Conservation (phyloP, 2,797 vertebrate species). For the Myioborus melanocephalus region DNA sequence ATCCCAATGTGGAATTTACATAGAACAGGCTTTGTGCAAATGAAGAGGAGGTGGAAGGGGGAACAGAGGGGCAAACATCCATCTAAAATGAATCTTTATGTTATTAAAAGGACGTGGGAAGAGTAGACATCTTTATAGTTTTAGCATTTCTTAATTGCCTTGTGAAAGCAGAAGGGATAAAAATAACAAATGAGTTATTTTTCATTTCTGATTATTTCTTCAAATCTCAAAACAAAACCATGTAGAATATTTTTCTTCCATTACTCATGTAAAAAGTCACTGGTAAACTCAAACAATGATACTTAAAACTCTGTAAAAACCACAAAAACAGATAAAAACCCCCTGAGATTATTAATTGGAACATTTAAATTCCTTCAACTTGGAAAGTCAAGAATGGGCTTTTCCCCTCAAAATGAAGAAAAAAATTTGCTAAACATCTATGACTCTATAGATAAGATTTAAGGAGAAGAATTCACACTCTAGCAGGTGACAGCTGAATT, state of each 20-base stretch:
- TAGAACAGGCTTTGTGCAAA: background rate
- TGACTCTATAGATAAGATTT: background rate
- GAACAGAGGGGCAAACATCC: background rate
- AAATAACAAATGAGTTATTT: background rate
- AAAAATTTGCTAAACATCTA: background rate
- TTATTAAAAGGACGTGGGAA: background rate
- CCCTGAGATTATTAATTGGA: background rate
- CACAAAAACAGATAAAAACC: background rate
- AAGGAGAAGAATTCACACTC: background rate
- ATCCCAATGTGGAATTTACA: background rate
- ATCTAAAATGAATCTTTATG: background rate
- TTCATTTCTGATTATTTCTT: background rate
- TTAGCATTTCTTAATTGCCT: background rate
- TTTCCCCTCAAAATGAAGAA: background rate
- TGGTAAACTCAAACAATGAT: background rate
- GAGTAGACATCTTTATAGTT: background rate
- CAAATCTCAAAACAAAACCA: background rate
- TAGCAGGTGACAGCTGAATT: background rate
- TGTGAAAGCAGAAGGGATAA: background rate
- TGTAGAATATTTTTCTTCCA: background rate
- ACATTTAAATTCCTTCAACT: background rate
- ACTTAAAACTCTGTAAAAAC: background rate
- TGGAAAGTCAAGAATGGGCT: background rate
- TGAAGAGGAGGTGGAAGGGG: background rate
- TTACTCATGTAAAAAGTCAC: background rate